Conservation (phyloP, 2,113 vertebrate species). For the Lathamus discolor region DNA sequence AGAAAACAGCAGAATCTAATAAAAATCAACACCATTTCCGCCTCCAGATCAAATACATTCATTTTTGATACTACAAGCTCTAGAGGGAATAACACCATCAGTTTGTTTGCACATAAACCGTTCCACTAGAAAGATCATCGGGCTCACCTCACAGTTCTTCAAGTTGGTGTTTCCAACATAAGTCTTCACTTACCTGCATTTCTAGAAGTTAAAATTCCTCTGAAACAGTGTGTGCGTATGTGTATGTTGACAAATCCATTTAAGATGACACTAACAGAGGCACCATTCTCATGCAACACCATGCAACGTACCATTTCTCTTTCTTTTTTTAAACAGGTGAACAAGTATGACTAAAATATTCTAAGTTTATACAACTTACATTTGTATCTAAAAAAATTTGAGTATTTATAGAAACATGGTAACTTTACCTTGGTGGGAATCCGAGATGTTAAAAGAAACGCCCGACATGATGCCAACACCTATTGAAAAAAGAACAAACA, state of each 20-base stretch:
- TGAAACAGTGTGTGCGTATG: background rate
- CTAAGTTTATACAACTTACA: background rate
- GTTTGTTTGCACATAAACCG: background rate
- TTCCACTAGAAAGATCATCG: background rate
- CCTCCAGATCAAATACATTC: background rate
- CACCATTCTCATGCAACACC: background rate
- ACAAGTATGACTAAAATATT: background rate
- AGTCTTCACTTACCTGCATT: background rate
- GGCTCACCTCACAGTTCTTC: background rate
- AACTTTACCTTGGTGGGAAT: constrained; percentile 92
- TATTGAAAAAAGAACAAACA: constrained; percentile 48
- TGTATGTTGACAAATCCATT: background rate
- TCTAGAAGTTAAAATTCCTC: background rate
- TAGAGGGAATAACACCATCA: background rate
- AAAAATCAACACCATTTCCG: background rate
- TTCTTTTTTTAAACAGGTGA: background rate
- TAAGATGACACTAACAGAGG: background rate
- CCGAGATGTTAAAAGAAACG: constrained; percentile 89
- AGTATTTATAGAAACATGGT: background rate
- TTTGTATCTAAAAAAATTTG: background rate
- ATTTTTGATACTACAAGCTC: background rate
- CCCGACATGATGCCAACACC: constrained; percentile 92
- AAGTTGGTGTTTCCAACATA: background rate
- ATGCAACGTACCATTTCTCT: background rate
- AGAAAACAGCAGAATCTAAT: background rate